Conservation (phyloP, 2,797 vertebrate species). For the Sylvia borin region DNA sequence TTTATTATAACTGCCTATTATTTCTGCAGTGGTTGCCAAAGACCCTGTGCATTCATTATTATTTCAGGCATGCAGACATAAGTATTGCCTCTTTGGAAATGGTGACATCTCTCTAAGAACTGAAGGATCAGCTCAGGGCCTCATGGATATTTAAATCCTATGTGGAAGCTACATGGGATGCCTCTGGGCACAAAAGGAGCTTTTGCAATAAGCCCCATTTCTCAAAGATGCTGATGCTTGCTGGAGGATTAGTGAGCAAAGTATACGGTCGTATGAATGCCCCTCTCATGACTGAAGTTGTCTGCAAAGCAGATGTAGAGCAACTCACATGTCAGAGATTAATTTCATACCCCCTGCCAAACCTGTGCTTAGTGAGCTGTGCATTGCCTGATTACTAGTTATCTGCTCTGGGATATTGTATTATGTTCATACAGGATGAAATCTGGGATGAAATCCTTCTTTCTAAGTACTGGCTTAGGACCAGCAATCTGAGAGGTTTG, state of each 20-base stretch:
- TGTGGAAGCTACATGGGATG: background rate
- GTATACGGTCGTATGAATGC: fast-evolving
- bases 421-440: conserved; percentile 3
- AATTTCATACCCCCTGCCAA: background rate
- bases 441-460: conserved; percentile 29
- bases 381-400: background rate
- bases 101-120: background rate
- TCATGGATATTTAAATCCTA: background rate
- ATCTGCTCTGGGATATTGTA: background rate
- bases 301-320: background rate
- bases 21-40: background rate
- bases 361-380: background rate
- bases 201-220: background rate
- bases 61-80: background rate
- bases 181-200: background rate
- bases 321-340: background rate
- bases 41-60: background rate
- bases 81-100: background rate
- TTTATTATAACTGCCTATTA: background rate
- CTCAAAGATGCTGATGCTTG: background rate
- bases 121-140: background rate
- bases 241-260: conserved; percentile 6
- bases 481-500: conserved; percentile 19
- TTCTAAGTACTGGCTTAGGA: conserved; percentile 25
- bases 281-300: background rate